Evolutionary conservation across 1,140 invertebrate genomes (phyloP).

Genomic region (Adoxophyes honmai): DNA sequence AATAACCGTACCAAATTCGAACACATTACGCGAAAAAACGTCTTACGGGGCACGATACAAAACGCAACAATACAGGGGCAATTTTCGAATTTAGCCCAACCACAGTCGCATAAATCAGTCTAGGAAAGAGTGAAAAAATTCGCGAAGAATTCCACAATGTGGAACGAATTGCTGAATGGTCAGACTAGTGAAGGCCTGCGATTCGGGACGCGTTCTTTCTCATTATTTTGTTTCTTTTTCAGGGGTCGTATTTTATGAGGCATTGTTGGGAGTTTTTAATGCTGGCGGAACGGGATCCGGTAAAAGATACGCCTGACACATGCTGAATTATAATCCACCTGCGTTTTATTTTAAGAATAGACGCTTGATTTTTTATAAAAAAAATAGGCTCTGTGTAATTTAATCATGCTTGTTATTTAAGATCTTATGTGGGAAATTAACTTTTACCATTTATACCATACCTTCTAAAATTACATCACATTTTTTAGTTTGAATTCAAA

Average conservation of each 20-base stretch:
- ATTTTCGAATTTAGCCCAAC: conserved; percentile 9
- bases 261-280: too few relatives aligned
- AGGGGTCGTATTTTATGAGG: background rate
- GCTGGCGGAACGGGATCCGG: too few relatives aligned
- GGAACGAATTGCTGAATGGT: conserved; percentile 14
- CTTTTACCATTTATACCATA: too few relatives aligned
- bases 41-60: background rate
- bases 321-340: too few relatives aligned
- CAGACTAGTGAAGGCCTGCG: background rate
- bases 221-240: background rate
- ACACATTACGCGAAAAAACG: conserved; percentile 2
- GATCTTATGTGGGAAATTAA: too few relatives aligned
- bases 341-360: too few relatives aligned
- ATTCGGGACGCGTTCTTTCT: background rate
- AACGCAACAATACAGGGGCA: conserved; percentile 7
- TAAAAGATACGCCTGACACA: too few relatives aligned
- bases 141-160: conserved; percentile 8
- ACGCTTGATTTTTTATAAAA: too few relatives aligned
- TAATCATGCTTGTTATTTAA: too few relatives aligned
- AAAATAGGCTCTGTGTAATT: too few relatives aligned
- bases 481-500: too few relatives aligned
- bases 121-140: conserved; percentile 4
- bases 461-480: too few relatives aligned
- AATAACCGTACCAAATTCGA: background rate
- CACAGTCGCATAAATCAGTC: conserved; percentile 13